phyloP scores from a whole-genome alignment of 2,113 vertebrate species.

The Alligator mississippiensis region DNA sequence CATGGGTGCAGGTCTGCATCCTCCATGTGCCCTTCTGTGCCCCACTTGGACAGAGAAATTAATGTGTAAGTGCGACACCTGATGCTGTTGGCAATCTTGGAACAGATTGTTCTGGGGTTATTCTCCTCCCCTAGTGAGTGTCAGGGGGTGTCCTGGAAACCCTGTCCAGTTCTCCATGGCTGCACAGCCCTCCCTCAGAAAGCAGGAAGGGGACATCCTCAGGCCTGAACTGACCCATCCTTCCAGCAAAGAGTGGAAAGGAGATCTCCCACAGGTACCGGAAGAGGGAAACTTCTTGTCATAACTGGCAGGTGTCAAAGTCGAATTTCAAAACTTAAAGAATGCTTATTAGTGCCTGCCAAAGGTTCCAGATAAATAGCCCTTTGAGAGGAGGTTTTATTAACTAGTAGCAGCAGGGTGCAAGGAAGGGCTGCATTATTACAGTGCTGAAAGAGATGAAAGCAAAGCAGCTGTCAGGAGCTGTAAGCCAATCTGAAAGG shows the following conservation, averaged over 20 bases:
- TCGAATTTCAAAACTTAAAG: not conserved
- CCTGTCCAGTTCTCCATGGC: fast-evolving
- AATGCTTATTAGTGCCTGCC: not conserved
- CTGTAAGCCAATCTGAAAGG: not conserved
- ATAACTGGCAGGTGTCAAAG: not conserved
- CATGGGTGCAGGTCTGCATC: not conserved
- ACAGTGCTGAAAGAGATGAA: not conserved
- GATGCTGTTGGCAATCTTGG: not conserved
- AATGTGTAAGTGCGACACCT: not conserved
- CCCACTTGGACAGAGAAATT: not conserved
- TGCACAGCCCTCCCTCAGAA: not conserved
- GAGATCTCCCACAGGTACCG: not conserved
- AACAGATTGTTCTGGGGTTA: not conserved
- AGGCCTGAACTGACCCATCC: fast-evolving
- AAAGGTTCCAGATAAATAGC: not conserved
- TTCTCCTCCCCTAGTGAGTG: not conserved
- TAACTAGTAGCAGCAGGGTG: not conserved
- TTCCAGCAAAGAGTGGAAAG: fast-evolving
- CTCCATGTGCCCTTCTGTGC: not conserved
- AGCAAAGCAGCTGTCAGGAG: not conserved
- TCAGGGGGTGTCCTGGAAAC: fast-evolving
- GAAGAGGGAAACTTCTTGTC: not conserved
- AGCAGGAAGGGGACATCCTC: not conserved
- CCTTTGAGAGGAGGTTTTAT: not conserved
- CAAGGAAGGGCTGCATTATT: not conserved